Base-by-base conservation (phyloP, 1,140 invertebrate species). In the Drosophila rufa region DNA sequence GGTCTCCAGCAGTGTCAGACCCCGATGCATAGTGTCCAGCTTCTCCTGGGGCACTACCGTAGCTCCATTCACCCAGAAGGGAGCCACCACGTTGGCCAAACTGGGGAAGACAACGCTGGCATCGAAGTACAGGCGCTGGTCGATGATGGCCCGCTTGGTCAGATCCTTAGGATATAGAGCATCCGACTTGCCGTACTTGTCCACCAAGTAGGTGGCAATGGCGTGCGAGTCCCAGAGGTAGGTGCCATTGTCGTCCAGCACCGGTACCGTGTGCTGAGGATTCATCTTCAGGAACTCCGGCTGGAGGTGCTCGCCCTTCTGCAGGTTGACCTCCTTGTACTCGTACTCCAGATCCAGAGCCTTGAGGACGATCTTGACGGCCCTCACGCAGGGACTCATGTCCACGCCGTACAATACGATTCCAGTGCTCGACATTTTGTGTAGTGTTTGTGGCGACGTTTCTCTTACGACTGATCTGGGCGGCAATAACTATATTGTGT, bases 301-400 rank as follows among this genome's bases (percentile, higher is more conserved):
- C 0, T 19, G 96, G 75, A 96, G 79, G 17, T 96, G 94, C 60
- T 96, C 95, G 0, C 94, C 94, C 1, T 92, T 89, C 70, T 94
- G 85, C 0, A 97, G 83, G 75, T 96, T 94, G 0, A 95, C 93
- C 17, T 94, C 86, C 81, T 69, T 86, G 55, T 76, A 82, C 15
- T 93, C 82, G n/a, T 94, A 79, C 22, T 94, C 89, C n/a, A 95
- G 30, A 0, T 93, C 93, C 3, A 95, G 70, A 9, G 84, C 91
- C 59, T 93, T 93, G 0, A 93, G 93, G 8, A 91, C 81, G 3
- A 95, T 68, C 50, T 93, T 64, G 9, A 92, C 91, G 4, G 94
- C 80, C 11, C 94, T 84, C 36, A 93, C 93, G 17, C 94, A 94
- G 5, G 94, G 92, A 68, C 94, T 94, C 2, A 92, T 27, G 14